phyloP scores from a whole-genome alignment of 2,113 vertebrate species.

The Takifugu bimaculatus region DNA sequence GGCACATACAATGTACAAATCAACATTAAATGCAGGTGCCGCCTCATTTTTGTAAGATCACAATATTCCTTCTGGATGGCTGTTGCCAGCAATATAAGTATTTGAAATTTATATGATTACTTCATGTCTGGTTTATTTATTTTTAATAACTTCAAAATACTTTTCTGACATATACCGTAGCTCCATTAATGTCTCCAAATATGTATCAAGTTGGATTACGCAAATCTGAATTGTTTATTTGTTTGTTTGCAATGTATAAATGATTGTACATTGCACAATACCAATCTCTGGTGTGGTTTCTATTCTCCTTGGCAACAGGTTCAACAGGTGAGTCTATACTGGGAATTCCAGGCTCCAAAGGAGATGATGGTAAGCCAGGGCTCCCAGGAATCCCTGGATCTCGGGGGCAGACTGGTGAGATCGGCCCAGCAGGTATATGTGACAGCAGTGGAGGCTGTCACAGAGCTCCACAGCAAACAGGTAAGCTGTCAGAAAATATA shows the following conservation, averaged over 20 bases:
- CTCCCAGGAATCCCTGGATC: conserved; percentile 67
- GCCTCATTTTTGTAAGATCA: too few relatives aligned
- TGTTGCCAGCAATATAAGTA: too few relatives aligned
- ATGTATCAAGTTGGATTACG: too few relatives aligned
- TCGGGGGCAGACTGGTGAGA: conserved; percentile 75
- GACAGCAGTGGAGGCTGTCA: conserved; percentile 79
- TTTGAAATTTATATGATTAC: too few relatives aligned
- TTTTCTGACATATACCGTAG: too few relatives aligned
- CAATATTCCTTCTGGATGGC: too few relatives aligned
- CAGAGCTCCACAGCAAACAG: conserved; percentile 43
- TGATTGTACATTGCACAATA: neutral
- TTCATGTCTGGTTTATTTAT: too few relatives aligned
- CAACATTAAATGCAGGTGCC: too few relatives aligned
- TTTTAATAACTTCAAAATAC: too few relatives aligned
- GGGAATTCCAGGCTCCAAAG: conserved; percentile 73
- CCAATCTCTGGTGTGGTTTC: neutral
- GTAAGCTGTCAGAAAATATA: conserved; percentile 25
- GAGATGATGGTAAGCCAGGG: conserved; percentile 73
- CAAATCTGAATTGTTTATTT: too few relatives aligned
- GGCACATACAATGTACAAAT: too few relatives aligned
- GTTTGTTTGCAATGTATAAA: neutral
- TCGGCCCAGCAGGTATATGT: conserved; percentile 77
- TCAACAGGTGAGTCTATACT: conserved; percentile 75
- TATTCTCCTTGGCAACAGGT: conserved; percentile 64
- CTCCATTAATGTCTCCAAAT: too few relatives aligned